Percentiles rank a stretch among this genome's conserved stretches.
phyloP scores from a whole-genome alignment of 2,888 invertebrate species.

The Nomada ruficornis region DNA sequence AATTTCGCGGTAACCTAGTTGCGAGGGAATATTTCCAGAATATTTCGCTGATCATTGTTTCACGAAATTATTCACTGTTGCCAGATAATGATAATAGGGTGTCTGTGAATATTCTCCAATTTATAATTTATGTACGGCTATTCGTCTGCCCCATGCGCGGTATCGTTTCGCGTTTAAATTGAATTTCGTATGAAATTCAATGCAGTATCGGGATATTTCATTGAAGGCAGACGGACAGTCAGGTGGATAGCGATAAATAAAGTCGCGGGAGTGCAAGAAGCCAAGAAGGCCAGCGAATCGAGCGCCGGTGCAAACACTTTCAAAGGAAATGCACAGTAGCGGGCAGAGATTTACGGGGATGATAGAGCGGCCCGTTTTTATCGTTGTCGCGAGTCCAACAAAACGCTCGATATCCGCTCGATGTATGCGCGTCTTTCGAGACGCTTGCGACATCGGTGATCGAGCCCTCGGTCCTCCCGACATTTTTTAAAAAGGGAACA shows the following conservation, averaged over 20 bases:
- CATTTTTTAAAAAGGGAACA: no score
- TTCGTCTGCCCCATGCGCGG: not conserved
- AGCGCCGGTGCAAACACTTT: constrained; percentile 48
- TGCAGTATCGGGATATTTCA: not conserved
- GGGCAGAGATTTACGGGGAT: constrained; percentile 48
- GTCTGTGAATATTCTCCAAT: no score
- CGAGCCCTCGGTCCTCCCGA: no score
- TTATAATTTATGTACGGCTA: no score
- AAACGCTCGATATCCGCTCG: constrained; percentile 34
- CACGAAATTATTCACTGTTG: no score
- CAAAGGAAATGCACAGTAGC: constrained; percentile 35
- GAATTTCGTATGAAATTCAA: constrained; percentile 15
- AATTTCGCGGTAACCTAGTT: no score
- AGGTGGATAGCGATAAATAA: constrained; percentile 42
- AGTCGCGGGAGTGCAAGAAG: constrained; percentile 18
- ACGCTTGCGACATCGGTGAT: no score
- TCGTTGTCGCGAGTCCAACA: constrained; percentile 11
- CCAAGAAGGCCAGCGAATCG: constrained; percentile 11
- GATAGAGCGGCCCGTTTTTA: constrained; percentile 39
- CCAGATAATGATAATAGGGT: no score
- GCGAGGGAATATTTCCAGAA: no score
- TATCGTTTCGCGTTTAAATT: constrained; percentile 11
- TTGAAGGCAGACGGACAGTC: not conserved
- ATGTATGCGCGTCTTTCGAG: constrained; percentile 5
- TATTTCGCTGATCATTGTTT: no score